Conservation (phyloP, 2,797 vertebrate species). For the Acrossocheilus fasciatus region DNA sequence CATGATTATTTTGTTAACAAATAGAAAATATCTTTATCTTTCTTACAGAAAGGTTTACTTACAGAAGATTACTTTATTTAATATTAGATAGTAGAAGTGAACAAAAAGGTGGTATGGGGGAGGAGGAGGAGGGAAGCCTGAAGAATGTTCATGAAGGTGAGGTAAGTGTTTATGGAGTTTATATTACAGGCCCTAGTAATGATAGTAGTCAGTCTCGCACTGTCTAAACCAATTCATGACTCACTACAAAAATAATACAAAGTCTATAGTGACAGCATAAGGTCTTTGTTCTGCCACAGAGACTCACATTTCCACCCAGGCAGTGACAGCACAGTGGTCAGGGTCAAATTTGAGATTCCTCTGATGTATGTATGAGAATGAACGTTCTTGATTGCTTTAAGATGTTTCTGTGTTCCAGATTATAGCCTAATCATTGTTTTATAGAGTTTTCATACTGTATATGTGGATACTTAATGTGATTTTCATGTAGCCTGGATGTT, state of each 20-base stretch:
- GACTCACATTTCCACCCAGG: background rate
- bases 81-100: background rate
- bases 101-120: background rate
- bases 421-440: background rate
- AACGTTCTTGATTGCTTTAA: too few relatives aligned
- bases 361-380: background rate
- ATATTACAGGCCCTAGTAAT: background rate
- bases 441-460: background rate
- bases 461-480: background rate
- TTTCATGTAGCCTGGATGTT: background rate
- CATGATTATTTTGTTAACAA: background rate
- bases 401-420: background rate
- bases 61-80: background rate
- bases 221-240: background rate
- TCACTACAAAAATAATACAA: background rate
- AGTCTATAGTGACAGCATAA: background rate
- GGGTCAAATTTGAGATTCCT: background rate
- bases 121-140: background rate
- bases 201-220: background rate
- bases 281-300: background rate
- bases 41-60: too few relatives aligned
- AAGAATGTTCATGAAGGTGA: background rate
- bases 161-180: background rate
- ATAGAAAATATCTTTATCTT: background rate
- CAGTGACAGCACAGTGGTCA: background rate